Percentiles rank a stretch among this genome's conserved stretches.
Evolutionary conservation across 2,797 vertebrate species (phyloP).

Genomic region (Eremophila alpestris): DNA sequence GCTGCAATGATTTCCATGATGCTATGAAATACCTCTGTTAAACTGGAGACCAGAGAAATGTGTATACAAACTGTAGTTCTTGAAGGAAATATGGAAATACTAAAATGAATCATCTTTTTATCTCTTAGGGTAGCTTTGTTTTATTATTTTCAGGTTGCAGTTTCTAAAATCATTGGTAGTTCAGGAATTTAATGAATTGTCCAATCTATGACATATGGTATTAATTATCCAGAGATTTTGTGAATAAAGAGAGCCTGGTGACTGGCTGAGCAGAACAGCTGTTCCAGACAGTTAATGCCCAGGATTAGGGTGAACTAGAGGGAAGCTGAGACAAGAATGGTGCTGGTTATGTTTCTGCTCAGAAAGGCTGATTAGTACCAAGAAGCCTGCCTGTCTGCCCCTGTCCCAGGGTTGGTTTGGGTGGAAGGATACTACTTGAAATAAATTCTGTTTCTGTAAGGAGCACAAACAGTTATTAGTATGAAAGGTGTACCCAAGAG

Average conservation of each 20-base stretch:
- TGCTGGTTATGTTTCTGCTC: not conserved
- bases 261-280: conserved; percentile 1
- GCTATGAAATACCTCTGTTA: conserved; percentile 30
- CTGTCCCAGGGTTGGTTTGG: not conserved
- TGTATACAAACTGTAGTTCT: not conserved
- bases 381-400: not conserved
- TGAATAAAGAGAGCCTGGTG: not conserved
- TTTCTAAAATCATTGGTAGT: not conserved
- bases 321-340: not conserved
- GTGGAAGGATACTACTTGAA: not conserved
- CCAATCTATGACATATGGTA: not conserved
- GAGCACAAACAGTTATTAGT: not conserved
- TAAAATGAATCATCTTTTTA: not conserved
- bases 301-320: not conserved
- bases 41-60: conserved; percentile 10
- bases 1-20: conserved; percentile 12
- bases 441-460: not conserved
- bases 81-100: not conserved
- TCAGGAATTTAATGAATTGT: not conserved
- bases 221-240: not conserved
- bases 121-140: not conserved
- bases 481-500: not conserved
- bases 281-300: not conserved
- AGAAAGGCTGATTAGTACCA: not conserved
- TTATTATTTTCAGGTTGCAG: not conserved